A percentile compares a stretch with the other conserved stretches of the same genome.
These are phyloP conservation scores for Discoglossus pictus DNA, from an alignment of 2,797 vertebrate genomes.

Conservation along the genomic window DNA sequence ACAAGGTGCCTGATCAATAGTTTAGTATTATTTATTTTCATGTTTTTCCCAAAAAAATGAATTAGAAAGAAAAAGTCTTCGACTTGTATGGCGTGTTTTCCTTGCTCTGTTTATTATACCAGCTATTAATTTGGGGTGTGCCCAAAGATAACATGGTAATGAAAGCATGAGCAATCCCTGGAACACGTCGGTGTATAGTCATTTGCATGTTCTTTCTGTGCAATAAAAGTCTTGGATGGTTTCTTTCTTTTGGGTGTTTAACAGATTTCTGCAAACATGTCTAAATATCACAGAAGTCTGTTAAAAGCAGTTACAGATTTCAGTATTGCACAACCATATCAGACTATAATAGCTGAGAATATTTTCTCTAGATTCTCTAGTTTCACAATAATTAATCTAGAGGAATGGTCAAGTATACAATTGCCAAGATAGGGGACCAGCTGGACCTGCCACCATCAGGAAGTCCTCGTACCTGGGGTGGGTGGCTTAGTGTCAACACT, in stretches of 20 bases:
- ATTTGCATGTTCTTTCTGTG: neutral
- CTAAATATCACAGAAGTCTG: neutral
- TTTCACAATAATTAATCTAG: too few species aligned
- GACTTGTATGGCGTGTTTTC: neutral
- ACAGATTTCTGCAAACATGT: neutral
- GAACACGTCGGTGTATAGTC: neutral
- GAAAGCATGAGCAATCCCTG: slow-evolving; percentile 16
- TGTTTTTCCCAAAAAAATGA: neutral
- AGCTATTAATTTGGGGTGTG: slow-evolving; percentile 26
- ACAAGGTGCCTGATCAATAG: too few species aligned
- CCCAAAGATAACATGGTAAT: neutral
- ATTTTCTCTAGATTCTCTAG: too few species aligned
- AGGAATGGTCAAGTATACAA: too few species aligned
- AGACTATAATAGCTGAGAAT: too few species aligned
- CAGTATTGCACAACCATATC: neutral
- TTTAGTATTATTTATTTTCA: too few species aligned
- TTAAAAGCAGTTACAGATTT: neutral
- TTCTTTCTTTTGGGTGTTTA: neutral
- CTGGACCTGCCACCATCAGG: too few species aligned
- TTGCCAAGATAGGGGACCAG: too few species aligned
- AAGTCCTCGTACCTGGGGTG: too few species aligned
- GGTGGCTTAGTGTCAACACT: too few species aligned
- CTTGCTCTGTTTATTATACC: neutral
- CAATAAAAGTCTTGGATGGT: neutral
- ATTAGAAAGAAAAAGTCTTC: neutral